Evolutionary conservation across 2,113 vertebrate genomes (phyloP).

Genomic region (Calidris pugnax): DNA sequence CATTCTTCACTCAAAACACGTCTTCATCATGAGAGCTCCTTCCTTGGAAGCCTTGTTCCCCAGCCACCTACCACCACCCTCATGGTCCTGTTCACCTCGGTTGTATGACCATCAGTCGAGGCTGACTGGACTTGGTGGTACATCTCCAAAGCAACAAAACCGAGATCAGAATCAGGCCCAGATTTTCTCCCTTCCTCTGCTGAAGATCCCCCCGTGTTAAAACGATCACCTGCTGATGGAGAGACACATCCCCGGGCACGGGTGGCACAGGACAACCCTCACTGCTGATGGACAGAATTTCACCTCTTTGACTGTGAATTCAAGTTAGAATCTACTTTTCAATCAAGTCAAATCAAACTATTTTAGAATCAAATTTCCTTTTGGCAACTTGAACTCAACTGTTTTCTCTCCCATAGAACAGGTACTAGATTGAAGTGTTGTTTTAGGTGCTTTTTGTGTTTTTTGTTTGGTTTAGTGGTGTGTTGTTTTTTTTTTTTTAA

Average conservation of each 20-base stretch:
- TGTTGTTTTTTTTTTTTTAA: not conserved
- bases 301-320: not conserved
- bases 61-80: not conserved
- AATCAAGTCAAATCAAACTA: too few relatives aligned
- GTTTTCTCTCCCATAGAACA: not conserved
- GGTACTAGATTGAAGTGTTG: not conserved
- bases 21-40: not conserved
- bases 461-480: not conserved
- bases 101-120: rapidly evolving
- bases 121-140: not conserved
- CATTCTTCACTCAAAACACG: not conserved
- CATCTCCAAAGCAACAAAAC: not conserved
- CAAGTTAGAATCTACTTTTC: not conserved
- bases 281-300: not conserved
- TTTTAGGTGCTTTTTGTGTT: not conserved
- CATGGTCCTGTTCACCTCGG: rapidly evolving
- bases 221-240: rapidly evolving
- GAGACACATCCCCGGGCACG: rapidly evolving
- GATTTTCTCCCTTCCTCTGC: not conserved
- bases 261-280: not conserved
- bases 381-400: not conserved
- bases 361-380: not conserved
- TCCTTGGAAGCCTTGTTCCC: not conserved
- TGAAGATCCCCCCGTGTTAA: not conserved
- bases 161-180: not conserved